These are phyloP conservation scores for Drosophila meridionalis DNA, from an alignment of 2,888 invertebrate genomes.

Conservation along the genomic window DNA sequence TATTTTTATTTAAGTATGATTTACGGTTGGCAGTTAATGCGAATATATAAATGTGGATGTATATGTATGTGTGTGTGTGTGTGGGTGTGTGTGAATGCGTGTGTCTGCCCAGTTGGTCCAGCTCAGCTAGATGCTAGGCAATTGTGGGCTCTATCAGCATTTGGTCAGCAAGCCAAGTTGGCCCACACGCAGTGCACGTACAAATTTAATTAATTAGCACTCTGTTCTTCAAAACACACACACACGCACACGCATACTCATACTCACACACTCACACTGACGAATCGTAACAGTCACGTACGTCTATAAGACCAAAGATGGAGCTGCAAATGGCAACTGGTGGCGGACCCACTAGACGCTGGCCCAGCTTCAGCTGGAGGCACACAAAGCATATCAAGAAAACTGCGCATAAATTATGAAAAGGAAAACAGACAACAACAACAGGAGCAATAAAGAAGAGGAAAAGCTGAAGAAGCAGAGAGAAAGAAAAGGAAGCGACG, in stretches of 20 bases:
- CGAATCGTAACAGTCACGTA: constrained; percentile 57
- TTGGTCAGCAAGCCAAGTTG: constrained; percentile 63
- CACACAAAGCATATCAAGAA: constrained; percentile 56
- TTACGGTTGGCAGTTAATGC: constrained; percentile 68
- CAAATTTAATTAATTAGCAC: constrained; percentile 79
- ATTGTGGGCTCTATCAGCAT: constrained; percentile 63
- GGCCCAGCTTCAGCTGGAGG: constrained; percentile 8
- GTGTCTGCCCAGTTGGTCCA: constrained; percentile 30
- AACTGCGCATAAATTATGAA: constrained; percentile 74
- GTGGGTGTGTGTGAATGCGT: neutral
- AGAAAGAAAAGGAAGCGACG: neutral
- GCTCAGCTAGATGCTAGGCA: constrained; percentile 31
- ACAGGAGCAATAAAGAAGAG: neutral
- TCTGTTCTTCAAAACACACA: constrained; percentile 68
- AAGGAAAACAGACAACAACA: constrained; percentile 44
- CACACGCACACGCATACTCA: constrained; percentile 25
- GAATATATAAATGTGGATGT: constrained; percentile 10
- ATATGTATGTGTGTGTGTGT: neutral
- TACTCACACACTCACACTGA: constrained; percentile 1
- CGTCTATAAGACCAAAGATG: constrained; percentile 30
- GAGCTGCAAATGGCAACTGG: constrained; percentile 31
- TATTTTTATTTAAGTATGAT: constrained; percentile 71
- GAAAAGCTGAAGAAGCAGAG: neutral
- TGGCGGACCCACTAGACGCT: constrained; percentile 31
- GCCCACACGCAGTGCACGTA: constrained; percentile 66